phyloP scores from a whole-genome alignment of 2,797 vertebrate genomes.

The Xerus rutilus region DNA sequence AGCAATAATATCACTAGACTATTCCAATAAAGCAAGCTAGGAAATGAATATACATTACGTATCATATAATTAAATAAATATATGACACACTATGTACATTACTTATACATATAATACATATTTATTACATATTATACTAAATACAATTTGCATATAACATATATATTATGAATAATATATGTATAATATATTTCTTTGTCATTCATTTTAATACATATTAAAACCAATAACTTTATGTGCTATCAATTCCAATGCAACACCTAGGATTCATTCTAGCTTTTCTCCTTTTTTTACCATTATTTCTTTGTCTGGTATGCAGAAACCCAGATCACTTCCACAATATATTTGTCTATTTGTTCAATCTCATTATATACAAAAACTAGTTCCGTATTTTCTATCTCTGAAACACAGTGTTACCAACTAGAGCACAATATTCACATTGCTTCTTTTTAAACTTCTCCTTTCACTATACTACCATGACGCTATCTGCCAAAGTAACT shows the following conservation, averaged over 20 bases:
- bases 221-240: not conserved
- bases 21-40: not conserved
- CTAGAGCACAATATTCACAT: not conserved
- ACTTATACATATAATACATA: too few relatives aligned
- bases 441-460: not conserved
- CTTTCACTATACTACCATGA: not conserved
- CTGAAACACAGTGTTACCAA: not conserved
- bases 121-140: too few relatives aligned
- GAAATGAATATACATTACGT: not conserved
- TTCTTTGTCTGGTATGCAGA: not conserved
- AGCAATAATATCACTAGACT: not conserved
- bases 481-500: not conserved
- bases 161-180: too few relatives aligned
- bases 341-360: not conserved
- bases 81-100: too few relatives aligned
- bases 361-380: not conserved
- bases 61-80: too few relatives aligned
- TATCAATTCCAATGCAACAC: not conserved
- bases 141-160: too few relatives aligned
- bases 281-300: not conserved
- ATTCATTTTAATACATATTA: not conserved
- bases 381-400: not conserved
- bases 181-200: not conserved
- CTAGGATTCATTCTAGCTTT: not conserved
- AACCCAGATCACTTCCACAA: not conserved